Evolutionary conservation across 2,888 invertebrate genomes (phyloP), one percentile per base, ranked within the genome.

Genomic region (Ferrisia virgata): DNA sequence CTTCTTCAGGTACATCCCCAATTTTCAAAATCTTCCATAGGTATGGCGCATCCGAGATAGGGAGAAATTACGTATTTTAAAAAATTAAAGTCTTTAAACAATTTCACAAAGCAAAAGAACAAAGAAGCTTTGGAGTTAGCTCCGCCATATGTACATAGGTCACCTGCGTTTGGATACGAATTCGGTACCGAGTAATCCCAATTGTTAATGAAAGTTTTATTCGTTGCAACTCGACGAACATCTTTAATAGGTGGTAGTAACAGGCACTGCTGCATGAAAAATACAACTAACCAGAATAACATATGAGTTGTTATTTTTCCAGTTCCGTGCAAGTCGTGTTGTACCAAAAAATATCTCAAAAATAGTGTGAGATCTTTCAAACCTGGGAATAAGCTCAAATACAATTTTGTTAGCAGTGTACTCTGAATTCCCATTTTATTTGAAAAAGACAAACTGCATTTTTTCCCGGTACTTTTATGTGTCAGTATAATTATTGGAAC

Each of bases 221-320:
- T 33, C 11, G 8, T 5, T 25, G 43, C 8, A 4, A n/a, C 15
- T 69, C 22, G 58, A 39, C 82, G 82, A 25, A 58, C 39, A 15
- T 47, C 64, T 36, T 9, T 18, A 6, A 82, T 40, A 18, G 64
- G 22, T 9, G 69, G 82, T 6, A 69, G 22, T 9, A 69, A 13
- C 31, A 69, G 36, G 18, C 22, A 36, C 22, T 82, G 64, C 22
- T 82, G 82, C 82, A 82, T 69, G 25, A 64, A 82, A 82, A 33
- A 82, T 3, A 82, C 82, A 5, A 82, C 82, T 22, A 82, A 25
- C 82, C 82, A 82, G 13, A 82, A 82, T 69, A 82, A 39, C 31
- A 69, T 25, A 22, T 39, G 25, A 15, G 69, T 82, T 2, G 69
- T 69, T 18, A 82, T 64, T 25, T 39, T 69, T 4, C 25, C 9